phyloP scores from a whole-genome alignment of 1,140 invertebrate species.

The Aphaenogaster floridana region DNA sequence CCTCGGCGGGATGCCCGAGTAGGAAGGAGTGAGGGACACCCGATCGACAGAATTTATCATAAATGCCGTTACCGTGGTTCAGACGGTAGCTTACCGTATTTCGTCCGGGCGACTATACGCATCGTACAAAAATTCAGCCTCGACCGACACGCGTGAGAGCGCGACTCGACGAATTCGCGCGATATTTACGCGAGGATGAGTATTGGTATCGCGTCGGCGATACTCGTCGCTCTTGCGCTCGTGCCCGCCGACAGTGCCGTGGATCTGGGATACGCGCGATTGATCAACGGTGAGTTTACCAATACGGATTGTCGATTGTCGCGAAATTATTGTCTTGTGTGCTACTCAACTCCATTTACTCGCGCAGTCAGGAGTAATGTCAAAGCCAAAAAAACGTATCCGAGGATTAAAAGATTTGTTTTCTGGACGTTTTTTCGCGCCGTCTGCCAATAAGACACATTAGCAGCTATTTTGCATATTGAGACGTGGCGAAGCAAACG shows the following conservation, averaged over 20 bases:
- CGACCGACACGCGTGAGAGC: not conserved
- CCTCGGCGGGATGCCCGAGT: constrained; percentile 33
- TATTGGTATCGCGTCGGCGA: not conserved
- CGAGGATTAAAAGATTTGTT: not conserved
- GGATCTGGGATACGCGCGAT: not conserved
- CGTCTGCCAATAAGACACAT: too few species aligned
- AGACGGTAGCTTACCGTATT: constrained; percentile 76
- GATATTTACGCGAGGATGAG: constrained; percentile 37
- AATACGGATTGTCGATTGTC: not conserved
- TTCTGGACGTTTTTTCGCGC: not conserved
- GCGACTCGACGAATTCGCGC: not conserved
- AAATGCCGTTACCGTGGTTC: constrained; percentile 75
- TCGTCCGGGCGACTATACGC: constrained; percentile 42
- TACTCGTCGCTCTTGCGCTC: constrained; percentile 12
- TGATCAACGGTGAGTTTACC: constrained; percentile 35
- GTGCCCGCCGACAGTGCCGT: not conserved
- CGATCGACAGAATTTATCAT: constrained; percentile 81
- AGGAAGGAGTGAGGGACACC: constrained; percentile 71
- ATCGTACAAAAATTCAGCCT: not conserved
- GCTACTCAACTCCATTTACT: not conserved
- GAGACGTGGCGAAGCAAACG: not conserved
- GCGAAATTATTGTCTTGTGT: not conserved
- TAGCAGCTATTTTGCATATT: not conserved
- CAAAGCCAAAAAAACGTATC: not conserved
- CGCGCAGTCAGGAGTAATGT: not conserved